Evolutionary conservation across 2,797 vertebrate species (phyloP), one percentile per base, ranked within the genome.

Genomic region (Schizopygopsis malacanthus): DNA sequence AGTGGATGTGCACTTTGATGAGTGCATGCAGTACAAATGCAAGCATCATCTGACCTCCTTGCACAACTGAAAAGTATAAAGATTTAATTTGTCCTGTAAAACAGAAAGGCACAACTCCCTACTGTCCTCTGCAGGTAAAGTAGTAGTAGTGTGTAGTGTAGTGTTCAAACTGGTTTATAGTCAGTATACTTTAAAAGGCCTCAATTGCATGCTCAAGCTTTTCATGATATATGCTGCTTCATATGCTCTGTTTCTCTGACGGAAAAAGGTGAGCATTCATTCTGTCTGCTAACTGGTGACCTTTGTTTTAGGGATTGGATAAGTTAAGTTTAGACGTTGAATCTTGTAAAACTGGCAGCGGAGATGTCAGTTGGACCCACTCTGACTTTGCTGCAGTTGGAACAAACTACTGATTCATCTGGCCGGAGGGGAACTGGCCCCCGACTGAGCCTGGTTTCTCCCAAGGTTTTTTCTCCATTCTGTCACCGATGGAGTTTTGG

Each of bases 61-160:
- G 72, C 16, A 33, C 25, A 20, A 11, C 15, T 25, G 12, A 16
- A 72, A 72, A 45, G 22, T n/a, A 45, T 71, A 7, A 72, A 72
- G 12, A 25, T 45, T 3, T 59, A 59, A 41, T 72, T 45, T n/a
- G 41, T 25, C 70, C 3, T 45, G 43, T 8, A 11, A 78, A 78
- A 54, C 54, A 61, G 37, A 15, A 59, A 78, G 76, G 8, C 12
- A n/a, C 39, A 41, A 16, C 37, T 56, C 11, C 37, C 6, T 59
- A 59, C 22, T 59, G 54, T 61, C 22, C 76, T 61, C 54, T 79
- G 20, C 1, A 11, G 37, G 76, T 61, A 81, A 33, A 86, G 56
- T 69, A 80, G 9, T 45, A 0, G 28, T 76, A n/a, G 75, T 39
- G 65, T 69, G 33, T 39, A 67, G 37, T 37, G 28, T 61, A 12